Evolutionary conservation across 2,113 vertebrate genomes (phyloP).

Genomic region (Tauraco erythrolophus): DNA sequence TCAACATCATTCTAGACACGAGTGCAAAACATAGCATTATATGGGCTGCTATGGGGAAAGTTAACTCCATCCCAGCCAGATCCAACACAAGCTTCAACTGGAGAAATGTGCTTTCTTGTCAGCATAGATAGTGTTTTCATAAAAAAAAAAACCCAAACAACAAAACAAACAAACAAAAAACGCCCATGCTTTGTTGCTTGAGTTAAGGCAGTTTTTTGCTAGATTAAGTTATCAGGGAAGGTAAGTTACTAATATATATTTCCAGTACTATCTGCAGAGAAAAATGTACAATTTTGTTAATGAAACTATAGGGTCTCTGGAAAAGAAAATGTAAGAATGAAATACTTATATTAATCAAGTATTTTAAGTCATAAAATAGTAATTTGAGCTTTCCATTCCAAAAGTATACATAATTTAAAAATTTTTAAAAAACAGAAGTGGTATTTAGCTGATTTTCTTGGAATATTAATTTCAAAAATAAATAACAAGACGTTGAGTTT

Average conservation of each 20-base stretch:
- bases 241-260: neutral
- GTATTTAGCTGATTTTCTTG: neutral
- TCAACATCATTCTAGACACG: neutral
- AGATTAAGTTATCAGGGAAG: neutral
- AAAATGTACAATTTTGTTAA: neutral
- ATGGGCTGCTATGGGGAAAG: neutral
- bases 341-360: neutral
- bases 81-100: neutral
- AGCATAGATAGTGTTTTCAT: neutral
- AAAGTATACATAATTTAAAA: neutral
- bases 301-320: neutral
- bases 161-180: neutral
- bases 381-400: neutral
- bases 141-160: neutral
- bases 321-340: neutral
- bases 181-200: neutral
- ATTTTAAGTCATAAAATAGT: neutral
- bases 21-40: neutral
- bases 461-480: neutral
- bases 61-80: neutral
- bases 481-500: neutral
- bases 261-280: neutral
- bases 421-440: neutral
- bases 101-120: neutral
- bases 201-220: neutral